A percentile compares a stretch with the other conserved stretches of the same genome.
Evolutionary conservation across 2,113 vertebrate species (phyloP).

Genomic region (Barbus barbus): DNA sequence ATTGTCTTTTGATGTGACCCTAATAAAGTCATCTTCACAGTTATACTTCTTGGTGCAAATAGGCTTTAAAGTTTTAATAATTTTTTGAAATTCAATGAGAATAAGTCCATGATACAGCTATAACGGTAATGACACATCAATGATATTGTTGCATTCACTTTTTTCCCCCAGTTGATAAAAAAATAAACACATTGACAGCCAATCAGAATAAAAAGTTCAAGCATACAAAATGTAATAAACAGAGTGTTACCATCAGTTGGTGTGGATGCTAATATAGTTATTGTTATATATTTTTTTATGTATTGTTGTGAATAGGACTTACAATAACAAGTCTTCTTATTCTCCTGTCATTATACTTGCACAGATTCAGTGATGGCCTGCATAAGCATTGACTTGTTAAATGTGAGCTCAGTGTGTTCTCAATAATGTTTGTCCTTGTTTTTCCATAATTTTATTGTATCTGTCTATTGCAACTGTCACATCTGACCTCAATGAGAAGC

Average conservation of each 20-base stretch:
- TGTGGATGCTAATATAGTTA: neutral
- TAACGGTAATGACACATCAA: no score
- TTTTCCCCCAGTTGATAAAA: no score
- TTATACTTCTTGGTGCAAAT: no score
- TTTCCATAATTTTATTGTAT: neutral
- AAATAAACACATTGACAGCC: no score
- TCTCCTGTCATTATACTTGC: neutral
- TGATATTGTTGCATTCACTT: no score
- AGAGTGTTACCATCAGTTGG: no score
- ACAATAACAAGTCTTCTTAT: neutral
- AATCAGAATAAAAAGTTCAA: neutral
- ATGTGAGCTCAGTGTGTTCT: neutral
- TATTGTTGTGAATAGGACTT: neutral
- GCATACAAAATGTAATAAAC: neutral
- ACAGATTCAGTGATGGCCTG: neutral
- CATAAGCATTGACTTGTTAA: neutral
- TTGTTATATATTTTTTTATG: neutral
- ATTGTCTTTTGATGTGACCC: no score
- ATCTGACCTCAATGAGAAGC: conserved; percentile 23
- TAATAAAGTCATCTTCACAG: no score
- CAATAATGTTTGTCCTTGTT: conserved; percentile 1
- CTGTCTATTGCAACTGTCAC: neutral
- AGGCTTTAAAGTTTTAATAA: no score
- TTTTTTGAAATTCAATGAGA: no score
- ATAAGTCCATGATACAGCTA: no score